Evolutionary conservation across 2,113 vertebrate species (phyloP), one percentile per base, ranked within the genome.

Genomic region (Ceyx cyanopectus): DNA sequence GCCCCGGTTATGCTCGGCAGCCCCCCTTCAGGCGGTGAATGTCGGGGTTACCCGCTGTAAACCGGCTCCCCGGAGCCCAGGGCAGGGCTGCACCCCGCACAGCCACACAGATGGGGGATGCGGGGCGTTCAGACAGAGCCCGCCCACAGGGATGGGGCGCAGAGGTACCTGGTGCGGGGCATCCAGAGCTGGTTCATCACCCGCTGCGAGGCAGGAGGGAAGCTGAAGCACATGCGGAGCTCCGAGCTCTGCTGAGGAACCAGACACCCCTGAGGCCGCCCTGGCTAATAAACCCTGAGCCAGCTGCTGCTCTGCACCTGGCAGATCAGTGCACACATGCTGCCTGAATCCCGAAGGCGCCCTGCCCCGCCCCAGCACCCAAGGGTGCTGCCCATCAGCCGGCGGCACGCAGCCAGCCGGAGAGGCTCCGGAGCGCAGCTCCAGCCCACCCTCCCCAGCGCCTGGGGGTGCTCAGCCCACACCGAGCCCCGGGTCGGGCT

Each of bases 61-160:
- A 0, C 2, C 0, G 15, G 11, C 13, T 56, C 12, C 8, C 40
- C 40, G 1, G 0, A 15, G 1, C 76, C 10, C 48, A 1, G 69
- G 77, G 29, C 34, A 10, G 17, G 2, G 6, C 46, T 21, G 30
- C 0, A 24, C 66, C 53, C 5, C 45, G 1, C 41, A 3, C 13
- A 4, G 57, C 23, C 41, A 12, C 16, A 2, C 2, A 6, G 22
- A 6, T 19, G 43, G 26, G 56, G 34, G 26, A 14, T 6, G 3
- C 1, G 56, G 62, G 72, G 48, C 3, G 5, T 5, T 7, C 15
- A 7, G 75, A 7, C 0, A 4, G 54, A 90, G 54, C 75, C 65
- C 5, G 23, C 43, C 54, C 5, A 0, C 51, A 4, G 0, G 53
- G 40, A 46, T 4, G 18, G 82, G 26, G 30, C 0, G 4, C 74